phyloP scores from a whole-genome alignment of 2,888 invertebrate genomes.

The Platycheirus albimanus region DNA sequence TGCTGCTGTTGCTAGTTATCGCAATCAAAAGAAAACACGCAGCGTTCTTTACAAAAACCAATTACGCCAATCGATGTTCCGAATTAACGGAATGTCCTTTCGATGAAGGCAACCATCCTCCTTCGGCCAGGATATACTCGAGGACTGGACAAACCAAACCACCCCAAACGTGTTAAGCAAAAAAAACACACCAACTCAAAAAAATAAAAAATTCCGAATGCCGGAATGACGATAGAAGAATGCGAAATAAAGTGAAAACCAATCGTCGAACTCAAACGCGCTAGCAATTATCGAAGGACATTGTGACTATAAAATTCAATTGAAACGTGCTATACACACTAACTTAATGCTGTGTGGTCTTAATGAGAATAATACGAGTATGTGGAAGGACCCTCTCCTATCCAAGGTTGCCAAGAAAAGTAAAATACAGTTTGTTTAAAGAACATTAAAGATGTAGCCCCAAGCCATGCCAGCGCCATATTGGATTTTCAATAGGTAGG shows the following conservation, averaged over 20 bases:
- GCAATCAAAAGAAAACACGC: slow-evolving; percentile 71
- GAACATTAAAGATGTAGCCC: too few species aligned
- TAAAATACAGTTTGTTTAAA: too few species aligned
- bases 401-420: too few species aligned
- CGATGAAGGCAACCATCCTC: slow-evolving; percentile 14
- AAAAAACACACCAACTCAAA: slow-evolving; percentile 2
- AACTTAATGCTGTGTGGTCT: slow-evolving; percentile 5
- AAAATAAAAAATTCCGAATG: slow-evolving; percentile 29
- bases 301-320: slow-evolving; percentile 57
- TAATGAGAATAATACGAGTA: too few species aligned
- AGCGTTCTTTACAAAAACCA: slow-evolving; percentile 72
- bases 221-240: slow-evolving; percentile 26
- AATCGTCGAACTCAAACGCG: slow-evolving; percentile 56
- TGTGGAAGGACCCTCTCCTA: too few species aligned
- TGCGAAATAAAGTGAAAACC: slow-evolving; percentile 41
- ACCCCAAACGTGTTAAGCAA: neutral
- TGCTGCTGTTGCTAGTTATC: too few species aligned
- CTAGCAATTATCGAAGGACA: slow-evolving; percentile 65
- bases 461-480: too few species aligned
- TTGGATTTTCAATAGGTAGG: too few species aligned
- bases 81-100: slow-evolving; percentile 71
- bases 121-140: too few species aligned
- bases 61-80: slow-evolving; percentile 71
- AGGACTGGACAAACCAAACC: too few species aligned
- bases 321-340: slow-evolving; percentile 40